Base-by-base conservation (phyloP, 2,888 invertebrate species). In the Heterodera filipjevi region DNA sequence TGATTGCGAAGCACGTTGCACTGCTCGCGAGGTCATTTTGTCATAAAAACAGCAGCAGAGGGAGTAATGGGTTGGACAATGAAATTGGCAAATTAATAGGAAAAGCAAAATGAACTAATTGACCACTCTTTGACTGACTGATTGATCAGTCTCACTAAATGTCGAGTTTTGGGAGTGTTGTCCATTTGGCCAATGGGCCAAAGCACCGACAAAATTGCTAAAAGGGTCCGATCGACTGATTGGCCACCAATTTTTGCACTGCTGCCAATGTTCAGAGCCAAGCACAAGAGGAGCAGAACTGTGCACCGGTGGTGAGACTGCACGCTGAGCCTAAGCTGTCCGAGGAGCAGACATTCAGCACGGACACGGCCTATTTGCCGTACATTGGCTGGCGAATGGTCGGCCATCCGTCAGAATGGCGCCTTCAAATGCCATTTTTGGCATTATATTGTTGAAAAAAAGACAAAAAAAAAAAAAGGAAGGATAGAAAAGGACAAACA, bases 311-410 rank as follows among this genome's bases (percentile, higher is more conserved):
- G 22, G 79, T 82, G 30, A 72, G 76, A 32, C 59, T 82, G 66
- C 85, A 88, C 76, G 78, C 81, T 1, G 82, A 85, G 33, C 82
- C 87, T 12, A 71, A 76, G 12, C 78, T 78, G n/a, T 86, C 86
- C 0, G 81, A 87, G 72, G 87, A 88, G 78, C 80, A 82, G n/a
- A 82, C 85, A 22, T 83, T 84, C 73, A 76, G 77, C 2, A 66
- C 85, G 27, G 85, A 85, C 33, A 82, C 83, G 19, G 77, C 81
- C 22, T 81, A 77, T 70, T 81, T 88, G 59, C 83, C 84, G 27
- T 81, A 87, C 10, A 83, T 88, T 14, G 88, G 88, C 30, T 88
- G 88, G 88, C 83, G 85, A 74, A 88, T 88, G 88, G 77, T 82
- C 14, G 85, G 86, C 53, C 87, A 87, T 79, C 88, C 88, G 14